A percentile compares a stretch with the other conserved stretches of the same genome.
These are phyloP conservation scores for Caenorhabditis panamensis DNA, from an alignment of 2,888 invertebrate genomes.

Conservation along the genomic window DNA sequence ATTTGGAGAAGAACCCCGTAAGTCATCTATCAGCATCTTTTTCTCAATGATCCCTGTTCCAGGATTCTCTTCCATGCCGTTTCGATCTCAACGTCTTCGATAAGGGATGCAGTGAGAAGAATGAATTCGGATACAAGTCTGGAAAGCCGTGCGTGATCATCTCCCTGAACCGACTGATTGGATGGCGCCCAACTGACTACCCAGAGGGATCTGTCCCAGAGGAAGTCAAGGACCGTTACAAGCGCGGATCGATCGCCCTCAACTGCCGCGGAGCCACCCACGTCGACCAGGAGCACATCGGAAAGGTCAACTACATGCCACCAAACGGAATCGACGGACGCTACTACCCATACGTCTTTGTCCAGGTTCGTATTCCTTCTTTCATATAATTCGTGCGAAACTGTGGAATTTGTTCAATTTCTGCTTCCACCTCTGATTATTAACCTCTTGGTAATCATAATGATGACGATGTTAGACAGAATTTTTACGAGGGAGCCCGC, in stretches of 20 bases:
- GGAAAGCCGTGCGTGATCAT: slow-evolving; percentile 94
- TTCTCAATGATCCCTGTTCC: slow-evolving; percentile 14
- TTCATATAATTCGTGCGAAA: not conserved
- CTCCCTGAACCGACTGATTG: slow-evolving; percentile 88
- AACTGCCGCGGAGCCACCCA: slow-evolving; percentile 91
- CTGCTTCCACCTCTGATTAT: not conserved
- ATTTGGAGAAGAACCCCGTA: slow-evolving; percentile 52
- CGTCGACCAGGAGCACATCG: slow-evolving; percentile 88
- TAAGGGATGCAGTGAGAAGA: slow-evolving; percentile 69
- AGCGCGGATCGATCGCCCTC: slow-evolving; percentile 86
- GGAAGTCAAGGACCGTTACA: slow-evolving; percentile 81
- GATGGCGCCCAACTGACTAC: slow-evolving; percentile 82
- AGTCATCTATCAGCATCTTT: not conserved
- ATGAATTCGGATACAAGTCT: slow-evolving; percentile 90
- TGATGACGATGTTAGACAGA: slow-evolving; percentile 1
- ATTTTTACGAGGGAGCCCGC: slow-evolving; percentile 8
- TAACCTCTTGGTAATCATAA: not conserved
- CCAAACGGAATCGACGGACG: slow-evolving; percentile 85
- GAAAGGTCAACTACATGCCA: slow-evolving; percentile 88
- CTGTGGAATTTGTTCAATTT: not conserved
- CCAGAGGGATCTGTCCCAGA: slow-evolving; percentile 86
- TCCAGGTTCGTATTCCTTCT: slow-evolving; percentile 35
- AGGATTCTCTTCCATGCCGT: slow-evolving; percentile 73
- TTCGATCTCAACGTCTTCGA: slow-evolving; percentile 74
- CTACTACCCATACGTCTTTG: slow-evolving; percentile 83